Percentiles rank a stretch among this genome's conserved stretches.
Evolutionary conservation across 2,888 invertebrate species (phyloP).

Genomic region (Chamaedrilus cognettii): DNA sequence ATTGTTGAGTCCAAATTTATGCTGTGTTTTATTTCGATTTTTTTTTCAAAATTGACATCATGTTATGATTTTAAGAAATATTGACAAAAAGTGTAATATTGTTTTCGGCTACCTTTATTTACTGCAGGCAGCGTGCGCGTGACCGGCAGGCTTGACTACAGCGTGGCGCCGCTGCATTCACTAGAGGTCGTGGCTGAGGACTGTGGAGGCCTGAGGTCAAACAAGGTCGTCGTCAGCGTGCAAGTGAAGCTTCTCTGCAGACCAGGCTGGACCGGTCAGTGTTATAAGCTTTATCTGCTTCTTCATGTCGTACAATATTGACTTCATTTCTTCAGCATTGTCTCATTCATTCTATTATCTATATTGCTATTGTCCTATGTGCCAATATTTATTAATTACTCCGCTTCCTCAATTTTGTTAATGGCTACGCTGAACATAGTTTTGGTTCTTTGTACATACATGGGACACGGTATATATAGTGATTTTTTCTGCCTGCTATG

Average conservation of each 20-base stretch:
- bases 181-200: constrained; percentile 96
- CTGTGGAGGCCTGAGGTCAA: constrained; percentile 92
- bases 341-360: too few species aligned
- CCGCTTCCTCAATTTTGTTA: too few species aligned
- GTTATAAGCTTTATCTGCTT: too few species aligned
- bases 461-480: too few species aligned
- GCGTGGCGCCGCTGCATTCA: constrained; percentile 92
- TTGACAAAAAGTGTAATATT: background rate
- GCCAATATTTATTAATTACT: too few species aligned
- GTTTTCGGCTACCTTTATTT: background rate
- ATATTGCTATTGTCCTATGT: too few species aligned
- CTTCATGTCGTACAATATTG: too few species aligned
- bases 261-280: constrained; percentile 74
- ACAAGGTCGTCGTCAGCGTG: constrained; percentile 83
- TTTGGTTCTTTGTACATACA: too few species aligned
- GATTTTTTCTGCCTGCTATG: too few species aligned
- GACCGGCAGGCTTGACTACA: constrained; percentile 90
- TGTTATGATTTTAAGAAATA: too few species aligned
- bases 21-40: background rate
- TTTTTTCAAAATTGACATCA: background rate
- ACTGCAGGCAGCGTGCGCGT: constrained; percentile 75
- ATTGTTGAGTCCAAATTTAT: background rate
- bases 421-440: too few species aligned
- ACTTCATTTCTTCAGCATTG: too few species aligned
- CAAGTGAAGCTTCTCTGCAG: constrained; percentile 83